Base-by-base conservation (phyloP, 1,140 invertebrate species). In the Lysiphlebus fabarum region DNA sequence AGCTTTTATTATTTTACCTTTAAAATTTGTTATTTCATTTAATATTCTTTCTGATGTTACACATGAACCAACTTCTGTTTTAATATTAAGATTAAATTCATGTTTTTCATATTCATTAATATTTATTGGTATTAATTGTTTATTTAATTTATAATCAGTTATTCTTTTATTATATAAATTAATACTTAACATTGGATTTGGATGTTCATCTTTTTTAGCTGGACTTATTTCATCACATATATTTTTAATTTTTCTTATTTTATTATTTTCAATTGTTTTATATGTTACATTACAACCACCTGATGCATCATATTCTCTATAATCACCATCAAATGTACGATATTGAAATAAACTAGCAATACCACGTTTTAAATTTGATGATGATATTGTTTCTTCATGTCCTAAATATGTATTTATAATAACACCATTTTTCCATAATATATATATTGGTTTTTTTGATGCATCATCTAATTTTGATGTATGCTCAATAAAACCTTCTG, bases 321-420 rank as follows among this genome's bases (percentile, higher is more conserved):
- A 69, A 56, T 81, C 76, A 34, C 69, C 76, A 64, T 82, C 81
- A 40, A 76, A 55, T n/a, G 79, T 68, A 62, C 81, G 80, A 51
- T 87, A 82, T 66, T 90, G 89, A n/a, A 92, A 83, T 6, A 90
- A 70, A 69, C 86, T 86, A 7, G 85, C 84, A 14, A 91, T 81
- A 7, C 87, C 88, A 65, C 87, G 87, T 70, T 90, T 89, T 1
- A 91, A 62, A 70, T 91, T 91, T 1, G 82, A 62, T 34, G 88
- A 67, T 0, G 87, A 86, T 10, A 81, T 63, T 56, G 81, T 79
- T 62, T 88, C 87, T 8, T 73, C 70, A n/a, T 78, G 65, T 14
- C 79, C 67, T 4, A 85, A 65, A 64, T 82, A 85, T 7, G 87
- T 63, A 38, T 81, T 78, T 26, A 74, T 65, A 4, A 90, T 76